These are phyloP conservation scores for Leptatherina wallacei DNA, from an alignment of 2,797 vertebrate species.

Conservation along the genomic window DNA sequence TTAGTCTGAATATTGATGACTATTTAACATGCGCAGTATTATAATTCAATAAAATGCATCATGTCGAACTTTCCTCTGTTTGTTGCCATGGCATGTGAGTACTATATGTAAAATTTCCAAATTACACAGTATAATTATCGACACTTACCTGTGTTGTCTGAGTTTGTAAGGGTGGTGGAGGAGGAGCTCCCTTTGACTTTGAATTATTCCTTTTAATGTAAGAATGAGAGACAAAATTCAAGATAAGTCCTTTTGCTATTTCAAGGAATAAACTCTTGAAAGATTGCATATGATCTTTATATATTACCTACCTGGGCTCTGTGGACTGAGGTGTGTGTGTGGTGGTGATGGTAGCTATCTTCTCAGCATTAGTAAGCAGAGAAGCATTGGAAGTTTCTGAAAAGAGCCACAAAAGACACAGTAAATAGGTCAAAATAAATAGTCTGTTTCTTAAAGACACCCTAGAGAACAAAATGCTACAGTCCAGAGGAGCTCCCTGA, in stretches of 20 bases:
- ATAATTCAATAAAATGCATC: no score
- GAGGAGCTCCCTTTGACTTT: conserved; percentile 91
- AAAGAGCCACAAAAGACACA: conserved; percentile 7
- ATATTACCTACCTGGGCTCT: conserved; percentile 72
- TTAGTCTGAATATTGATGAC: background rate
- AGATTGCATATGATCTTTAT: background rate
- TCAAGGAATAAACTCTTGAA: background rate
- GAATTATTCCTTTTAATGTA: conserved; percentile 87
- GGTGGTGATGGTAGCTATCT: conserved; percentile 97
- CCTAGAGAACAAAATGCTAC: conserved; percentile 46
- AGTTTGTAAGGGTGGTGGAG: conserved; percentile 82
- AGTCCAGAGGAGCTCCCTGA: conserved; percentile 45
- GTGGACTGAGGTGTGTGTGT: conserved; percentile 91
- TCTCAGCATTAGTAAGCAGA: conserved; percentile 96
- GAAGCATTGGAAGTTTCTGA: conserved; percentile 96
- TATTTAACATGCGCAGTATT: background rate
- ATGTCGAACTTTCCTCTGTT: background rate
- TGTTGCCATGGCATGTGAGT: background rate
- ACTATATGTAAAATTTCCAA: background rate
- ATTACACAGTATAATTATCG: conserved; percentile 3
- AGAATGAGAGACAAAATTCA: background rate
- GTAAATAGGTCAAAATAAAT: conserved; percentile 6
- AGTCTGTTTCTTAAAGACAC: conserved; percentile 35
- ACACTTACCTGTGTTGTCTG: conserved; percentile 87
- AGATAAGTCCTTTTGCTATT: background rate